Evolutionary conservation across 2,113 vertebrate species (phyloP).

Genomic region (Rostratula benghalensis): DNA sequence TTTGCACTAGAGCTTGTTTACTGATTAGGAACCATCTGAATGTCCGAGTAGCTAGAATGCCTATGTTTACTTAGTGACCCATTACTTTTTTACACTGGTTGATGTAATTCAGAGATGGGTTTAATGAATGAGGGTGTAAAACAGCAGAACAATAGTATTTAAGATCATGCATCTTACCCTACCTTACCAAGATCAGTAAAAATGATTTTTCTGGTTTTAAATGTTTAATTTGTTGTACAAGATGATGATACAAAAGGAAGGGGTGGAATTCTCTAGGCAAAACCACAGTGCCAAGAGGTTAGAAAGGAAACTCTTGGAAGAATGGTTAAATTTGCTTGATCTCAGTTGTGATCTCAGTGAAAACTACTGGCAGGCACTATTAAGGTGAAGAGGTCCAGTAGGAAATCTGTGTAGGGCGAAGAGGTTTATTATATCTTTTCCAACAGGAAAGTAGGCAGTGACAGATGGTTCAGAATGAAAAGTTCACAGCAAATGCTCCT

Average conservation of each 20-base stretch:
- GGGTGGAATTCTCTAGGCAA: neutral
- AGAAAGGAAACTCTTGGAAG: neutral
- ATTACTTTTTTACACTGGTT: neutral
- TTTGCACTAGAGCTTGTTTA: neutral
- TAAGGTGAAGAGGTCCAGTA: neutral
- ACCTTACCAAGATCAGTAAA: neutral
- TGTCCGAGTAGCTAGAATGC: neutral
- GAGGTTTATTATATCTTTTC: neutral
- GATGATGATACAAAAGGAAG: neutral
- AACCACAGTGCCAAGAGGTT: neutral
- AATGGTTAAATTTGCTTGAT: neutral
- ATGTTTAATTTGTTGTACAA: neutral
- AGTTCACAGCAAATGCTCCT: neutral
- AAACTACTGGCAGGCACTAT: neutral
- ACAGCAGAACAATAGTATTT: neutral
- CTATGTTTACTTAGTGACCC: neutral
- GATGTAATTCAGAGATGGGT: neutral
- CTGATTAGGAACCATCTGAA: neutral
- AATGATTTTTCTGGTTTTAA: neutral
- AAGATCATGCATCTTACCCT: neutral
- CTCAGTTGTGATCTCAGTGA: neutral
- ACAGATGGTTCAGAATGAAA: conserved; percentile 17
- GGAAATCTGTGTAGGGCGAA: neutral
- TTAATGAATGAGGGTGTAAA: neutral
- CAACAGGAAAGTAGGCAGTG: neutral